A percentile compares a stretch with the other conserved stretches of the same genome.
phyloP scores from a whole-genome alignment of 2,797 vertebrate species.

The Microctenopoma stevenorrisi region DNA sequence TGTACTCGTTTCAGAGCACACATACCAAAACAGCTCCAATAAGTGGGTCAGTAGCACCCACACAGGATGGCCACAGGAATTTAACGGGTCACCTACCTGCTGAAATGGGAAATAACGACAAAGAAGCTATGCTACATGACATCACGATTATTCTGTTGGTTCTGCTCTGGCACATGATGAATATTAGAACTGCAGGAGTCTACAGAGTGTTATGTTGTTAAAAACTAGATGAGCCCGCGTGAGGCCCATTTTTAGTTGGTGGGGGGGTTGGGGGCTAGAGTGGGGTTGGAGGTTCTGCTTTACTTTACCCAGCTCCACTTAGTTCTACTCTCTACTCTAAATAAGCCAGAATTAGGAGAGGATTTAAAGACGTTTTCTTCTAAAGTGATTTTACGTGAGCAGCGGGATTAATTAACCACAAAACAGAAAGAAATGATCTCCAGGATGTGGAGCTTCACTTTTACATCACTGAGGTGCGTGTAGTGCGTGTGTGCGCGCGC shows the following conservation, averaged over 20 bases:
- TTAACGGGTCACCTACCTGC: neutral
- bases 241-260: too few species aligned
- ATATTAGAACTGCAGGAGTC: too few species aligned
- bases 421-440: slow-evolving; percentile 40
- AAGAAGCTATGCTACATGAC: neutral
- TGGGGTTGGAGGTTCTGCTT: too few species aligned
- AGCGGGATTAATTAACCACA: slow-evolving; percentile 3
- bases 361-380: neutral
- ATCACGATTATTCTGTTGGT: neutral
- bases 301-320: neutral
- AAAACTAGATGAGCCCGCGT: too few species aligned
- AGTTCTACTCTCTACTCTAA: neutral
- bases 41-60: neutral
- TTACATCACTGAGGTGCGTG: slow-evolving; percentile 14
- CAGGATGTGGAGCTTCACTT: slow-evolving; percentile 23
- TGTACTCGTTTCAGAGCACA: neutral
- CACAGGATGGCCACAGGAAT: neutral
- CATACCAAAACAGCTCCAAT: neutral
- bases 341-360: neutral
- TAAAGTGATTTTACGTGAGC: neutral
- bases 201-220: too few species aligned
- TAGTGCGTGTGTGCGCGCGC: slow-evolving; percentile 45
- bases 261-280: too few species aligned
- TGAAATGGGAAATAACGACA: neutral
- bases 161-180: too few species aligned